Percentiles rank a stretch among this genome's conserved stretches.
Evolutionary conservation across 2,113 vertebrate species (phyloP).

Genomic region (Scatophagus argus): DNA sequence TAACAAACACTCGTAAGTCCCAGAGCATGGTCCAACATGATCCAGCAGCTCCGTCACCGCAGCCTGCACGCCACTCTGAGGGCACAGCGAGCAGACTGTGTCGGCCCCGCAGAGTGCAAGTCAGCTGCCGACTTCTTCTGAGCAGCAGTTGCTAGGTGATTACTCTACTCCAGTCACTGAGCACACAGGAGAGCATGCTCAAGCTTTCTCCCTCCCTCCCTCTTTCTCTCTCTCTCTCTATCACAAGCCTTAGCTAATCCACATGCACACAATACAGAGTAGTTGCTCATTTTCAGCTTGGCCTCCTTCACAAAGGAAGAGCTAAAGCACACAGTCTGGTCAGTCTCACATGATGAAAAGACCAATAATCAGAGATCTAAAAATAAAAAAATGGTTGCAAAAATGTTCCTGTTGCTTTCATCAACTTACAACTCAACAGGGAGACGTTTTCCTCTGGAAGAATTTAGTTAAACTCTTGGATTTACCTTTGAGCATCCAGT

Average conservation of each 20-base stretch:
- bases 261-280: background rate
- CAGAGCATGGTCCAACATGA: conserved; percentile 39
- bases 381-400: background rate
- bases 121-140: conserved; percentile 80
- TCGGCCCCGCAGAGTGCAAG: conserved; percentile 53
- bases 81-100: conserved; percentile 40
- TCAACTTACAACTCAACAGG: background rate
- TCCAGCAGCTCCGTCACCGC: conserved; percentile 23
- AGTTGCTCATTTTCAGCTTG: conserved; percentile 25
- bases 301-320: background rate
- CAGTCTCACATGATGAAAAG: background rate
- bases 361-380: conserved; percentile 1
- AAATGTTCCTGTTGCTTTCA: conserved; percentile 1
- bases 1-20: conserved; percentile 40
- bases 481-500: conserved; percentile 5
- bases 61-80: conserved; percentile 29
- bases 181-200: conserved; percentile 57
- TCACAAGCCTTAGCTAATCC: conserved; percentile 30
- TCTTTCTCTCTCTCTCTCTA: conserved; percentile 15
- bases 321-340: conserved; percentile 1
- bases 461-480: background rate
- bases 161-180: conserved; percentile 71
- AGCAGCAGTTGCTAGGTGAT: conserved; percentile 87
- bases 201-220: background rate
- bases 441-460: background rate